These are phyloP conservation scores for Plebejus anna DNA, from an alignment of 2,888 invertebrate genomes.

Conservation along the genomic window DNA sequence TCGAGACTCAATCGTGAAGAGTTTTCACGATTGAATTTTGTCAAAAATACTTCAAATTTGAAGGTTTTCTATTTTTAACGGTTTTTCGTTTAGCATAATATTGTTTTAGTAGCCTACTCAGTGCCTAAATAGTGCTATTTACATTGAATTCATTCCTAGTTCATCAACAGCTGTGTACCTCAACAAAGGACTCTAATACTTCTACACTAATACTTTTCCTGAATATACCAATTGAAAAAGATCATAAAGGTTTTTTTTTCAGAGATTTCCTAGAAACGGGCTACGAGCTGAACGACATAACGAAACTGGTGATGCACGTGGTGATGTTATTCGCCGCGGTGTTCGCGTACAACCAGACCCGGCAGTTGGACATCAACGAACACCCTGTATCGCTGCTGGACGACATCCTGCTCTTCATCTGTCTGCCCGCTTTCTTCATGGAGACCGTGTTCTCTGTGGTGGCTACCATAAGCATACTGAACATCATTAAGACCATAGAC, in stretches of 20 bases:
- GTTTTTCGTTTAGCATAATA: background rate
- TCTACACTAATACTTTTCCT: background rate
- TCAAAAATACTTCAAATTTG: no score
- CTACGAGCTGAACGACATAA: slow-evolving; percentile 69
- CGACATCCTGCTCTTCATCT: slow-evolving; percentile 84
- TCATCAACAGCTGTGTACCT: no score
- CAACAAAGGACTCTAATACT: background rate
- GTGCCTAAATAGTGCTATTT: no score
- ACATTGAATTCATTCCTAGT: no score
- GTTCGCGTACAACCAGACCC: slow-evolving; percentile 82
- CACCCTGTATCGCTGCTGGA: slow-evolving; percentile 83
- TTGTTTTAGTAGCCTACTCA: background rate
- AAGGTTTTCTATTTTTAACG: no score
- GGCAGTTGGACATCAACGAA: slow-evolving; percentile 82
- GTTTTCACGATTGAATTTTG: background rate
- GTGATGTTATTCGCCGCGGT: slow-evolving; percentile 80
- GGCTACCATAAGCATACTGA: slow-evolving; percentile 79
- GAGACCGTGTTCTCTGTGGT: slow-evolving; percentile 84
- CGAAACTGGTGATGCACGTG: slow-evolving; percentile 76
- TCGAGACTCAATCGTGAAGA: no score
- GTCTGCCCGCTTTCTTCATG: slow-evolving; percentile 86
- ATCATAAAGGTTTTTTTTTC: slow-evolving; percentile 41
- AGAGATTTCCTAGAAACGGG: slow-evolving; percentile 74
- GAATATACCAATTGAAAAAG: background rate
- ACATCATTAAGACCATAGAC: slow-evolving; percentile 73